These are phyloP conservation scores for Chloebia gouldiae DNA, from an alignment of 2,113 vertebrate species.

Conservation along the genomic window DNA sequence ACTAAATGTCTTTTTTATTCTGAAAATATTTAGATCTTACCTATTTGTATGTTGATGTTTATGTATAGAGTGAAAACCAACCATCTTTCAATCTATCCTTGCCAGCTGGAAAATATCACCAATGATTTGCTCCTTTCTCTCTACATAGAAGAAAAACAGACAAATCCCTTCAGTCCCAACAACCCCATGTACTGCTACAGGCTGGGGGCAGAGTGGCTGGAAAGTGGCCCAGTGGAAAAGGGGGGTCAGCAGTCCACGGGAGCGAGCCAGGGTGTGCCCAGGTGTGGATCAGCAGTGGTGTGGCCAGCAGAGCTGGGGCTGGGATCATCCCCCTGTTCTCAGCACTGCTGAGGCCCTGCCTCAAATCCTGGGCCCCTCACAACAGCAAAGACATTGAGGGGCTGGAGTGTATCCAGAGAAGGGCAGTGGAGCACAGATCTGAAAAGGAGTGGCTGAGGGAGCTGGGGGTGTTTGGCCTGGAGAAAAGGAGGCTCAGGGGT, in stretches of 20 bases:
- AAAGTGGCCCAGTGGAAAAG: not conserved
- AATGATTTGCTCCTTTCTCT: not conserved
- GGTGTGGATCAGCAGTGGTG: not conserved
- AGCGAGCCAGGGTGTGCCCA: not conserved
- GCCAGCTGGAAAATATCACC: not conserved
- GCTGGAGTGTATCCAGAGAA: not conserved
- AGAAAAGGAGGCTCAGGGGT: not conserved
- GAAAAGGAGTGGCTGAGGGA: not conserved
- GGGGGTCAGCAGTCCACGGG: not conserved
- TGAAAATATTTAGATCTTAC: not conserved
- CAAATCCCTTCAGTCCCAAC: not conserved
- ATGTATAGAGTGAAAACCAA: not conserved
- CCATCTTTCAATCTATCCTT: not conserved
- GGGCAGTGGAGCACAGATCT: not conserved
- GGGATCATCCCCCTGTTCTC: not conserved
- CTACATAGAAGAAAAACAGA: not conserved
- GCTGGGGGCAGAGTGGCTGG: not conserved
- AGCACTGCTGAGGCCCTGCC: not conserved
- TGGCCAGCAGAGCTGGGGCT: not conserved
- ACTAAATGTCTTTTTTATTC: not conserved
- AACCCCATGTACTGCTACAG: not conserved
- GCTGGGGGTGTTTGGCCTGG: not conserved
- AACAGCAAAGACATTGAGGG: not conserved
- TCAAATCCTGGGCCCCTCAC: not conserved
- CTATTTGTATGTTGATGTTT: not conserved